phyloP scores from a whole-genome alignment of 1,140 invertebrate genomes.

The Neodiprion pinetum region DNA sequence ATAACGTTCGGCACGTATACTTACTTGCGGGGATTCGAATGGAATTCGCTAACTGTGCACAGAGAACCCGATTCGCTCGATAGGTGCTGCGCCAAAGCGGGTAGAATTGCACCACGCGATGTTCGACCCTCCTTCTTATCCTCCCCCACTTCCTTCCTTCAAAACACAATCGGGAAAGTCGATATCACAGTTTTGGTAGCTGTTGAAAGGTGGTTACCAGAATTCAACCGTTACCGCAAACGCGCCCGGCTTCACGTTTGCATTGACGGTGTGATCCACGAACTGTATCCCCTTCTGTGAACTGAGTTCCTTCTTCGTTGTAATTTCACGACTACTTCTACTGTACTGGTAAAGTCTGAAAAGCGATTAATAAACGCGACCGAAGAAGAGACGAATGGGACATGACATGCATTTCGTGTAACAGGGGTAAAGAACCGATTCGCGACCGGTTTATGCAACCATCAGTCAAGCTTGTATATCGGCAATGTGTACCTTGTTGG shows the following conservation, averaged over 20 bases:
- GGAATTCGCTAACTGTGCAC: not conserved
- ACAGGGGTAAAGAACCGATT: too few relatives aligned
- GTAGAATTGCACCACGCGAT: not conserved
- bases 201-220: too few relatives aligned
- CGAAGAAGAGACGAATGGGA: too few relatives aligned
- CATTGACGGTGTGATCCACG: not conserved
- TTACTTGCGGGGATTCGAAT: not conserved
- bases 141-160: not conserved
- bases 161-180: not conserved
- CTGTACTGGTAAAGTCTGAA: too few relatives aligned
- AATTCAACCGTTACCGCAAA: not conserved
- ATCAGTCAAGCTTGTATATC: too few relatives aligned
- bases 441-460: too few relatives aligned
- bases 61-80: not conserved
- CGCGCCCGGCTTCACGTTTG: not conserved
- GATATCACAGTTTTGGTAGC: not conserved
- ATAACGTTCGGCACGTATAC: not conserved
- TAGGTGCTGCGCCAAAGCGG: not conserved
- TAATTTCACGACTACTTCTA: not conserved
- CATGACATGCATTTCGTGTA: too few relatives aligned
- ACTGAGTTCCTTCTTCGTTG: not conserved
- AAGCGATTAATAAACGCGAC: too few relatives aligned
- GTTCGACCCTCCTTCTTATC: not conserved
- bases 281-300: not conserved
- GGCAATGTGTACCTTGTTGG: too few relatives aligned